These are phyloP conservation scores for Crotalus tigris DNA, from an alignment of 2,113 vertebrate species.

Conservation along the genomic window DNA sequence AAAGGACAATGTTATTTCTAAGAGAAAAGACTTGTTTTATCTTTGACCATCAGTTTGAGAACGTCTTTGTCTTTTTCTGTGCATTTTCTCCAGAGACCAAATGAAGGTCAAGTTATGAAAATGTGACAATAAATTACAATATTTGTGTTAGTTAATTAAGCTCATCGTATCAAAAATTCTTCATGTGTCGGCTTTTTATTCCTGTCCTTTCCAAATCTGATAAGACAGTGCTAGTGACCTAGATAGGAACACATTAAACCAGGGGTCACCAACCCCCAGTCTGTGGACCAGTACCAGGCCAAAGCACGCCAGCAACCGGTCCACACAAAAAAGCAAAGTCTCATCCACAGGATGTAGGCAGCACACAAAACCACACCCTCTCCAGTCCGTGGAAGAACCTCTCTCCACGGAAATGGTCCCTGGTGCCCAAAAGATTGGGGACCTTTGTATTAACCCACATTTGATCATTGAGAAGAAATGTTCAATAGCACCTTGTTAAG, in stretches of 20 bases:
- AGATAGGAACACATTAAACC: neutral
- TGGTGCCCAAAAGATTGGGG: no score
- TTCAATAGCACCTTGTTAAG: neutral
- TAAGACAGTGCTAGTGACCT: slow-evolving; percentile 22
- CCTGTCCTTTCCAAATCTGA: slow-evolving; percentile 14
- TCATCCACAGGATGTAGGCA: no score
- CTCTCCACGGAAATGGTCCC: no score
- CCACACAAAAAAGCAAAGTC: no score
- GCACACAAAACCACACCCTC: no score
- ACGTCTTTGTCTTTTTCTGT: slow-evolving; percentile 46
- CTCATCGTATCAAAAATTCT: slow-evolving; percentile 50
- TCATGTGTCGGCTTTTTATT: slow-evolving; percentile 30
- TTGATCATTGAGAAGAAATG: neutral
- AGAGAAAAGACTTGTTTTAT: slow-evolving; percentile 27
- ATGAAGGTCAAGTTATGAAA: slow-evolving; percentile 57
- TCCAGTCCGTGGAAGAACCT: no score
- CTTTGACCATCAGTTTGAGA: slow-evolving; percentile 48
- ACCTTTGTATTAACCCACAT: neutral
- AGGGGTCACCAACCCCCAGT: no score
- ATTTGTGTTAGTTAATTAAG: slow-evolving; percentile 66
- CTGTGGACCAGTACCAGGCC: no score
- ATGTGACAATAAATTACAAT: slow-evolving; percentile 51
- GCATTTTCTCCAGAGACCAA: slow-evolving; percentile 36
- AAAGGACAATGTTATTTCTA: neutral
- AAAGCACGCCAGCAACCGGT: no score